Conservation (phyloP, 1,140 invertebrate genomes). For the Musca domestica region DNA sequence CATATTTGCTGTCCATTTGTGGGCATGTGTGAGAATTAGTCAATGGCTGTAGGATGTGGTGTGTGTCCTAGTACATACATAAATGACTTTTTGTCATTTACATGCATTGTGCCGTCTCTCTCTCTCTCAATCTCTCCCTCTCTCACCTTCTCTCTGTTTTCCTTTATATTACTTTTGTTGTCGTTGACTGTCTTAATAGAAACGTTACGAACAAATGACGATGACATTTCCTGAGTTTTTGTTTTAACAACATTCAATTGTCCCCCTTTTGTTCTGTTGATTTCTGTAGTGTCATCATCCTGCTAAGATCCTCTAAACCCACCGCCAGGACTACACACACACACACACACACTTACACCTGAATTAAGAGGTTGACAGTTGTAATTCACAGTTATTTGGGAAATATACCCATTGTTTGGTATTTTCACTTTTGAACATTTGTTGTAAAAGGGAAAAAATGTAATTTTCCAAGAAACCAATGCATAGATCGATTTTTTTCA, state of each 20-base stretch:
- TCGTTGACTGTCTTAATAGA: neutral
- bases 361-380: conserved; percentile 18
- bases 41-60: neutral
- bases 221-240: conserved; percentile 21
- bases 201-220: conserved; percentile 10
- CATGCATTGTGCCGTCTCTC: too few relatives aligned
- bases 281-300: conserved; percentile 17
- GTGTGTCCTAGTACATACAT: conserved; percentile 14
- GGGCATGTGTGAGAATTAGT: neutral
- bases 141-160: too few relatives aligned
- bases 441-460: neutral
- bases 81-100: neutral
- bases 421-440: conserved; percentile 9
- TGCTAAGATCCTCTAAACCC: too few relatives aligned
- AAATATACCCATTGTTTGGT: neutral
- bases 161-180: too few relatives aligned
- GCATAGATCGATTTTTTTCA: too few relatives aligned
- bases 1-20: neutral
- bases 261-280: neutral
- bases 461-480: neutral
- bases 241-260: conserved; percentile 1
- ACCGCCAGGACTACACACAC: too few relatives aligned
- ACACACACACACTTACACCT: too few relatives aligned
- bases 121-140: too few relatives aligned
- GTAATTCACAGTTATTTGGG: conserved; percentile 10